Percentiles rank a stretch among this genome's conserved stretches.
Conservation (phyloP, 30 jellyfish, hydroid and myxozoan genomes). For the Chrysaora quinquecirrha region DNA sequence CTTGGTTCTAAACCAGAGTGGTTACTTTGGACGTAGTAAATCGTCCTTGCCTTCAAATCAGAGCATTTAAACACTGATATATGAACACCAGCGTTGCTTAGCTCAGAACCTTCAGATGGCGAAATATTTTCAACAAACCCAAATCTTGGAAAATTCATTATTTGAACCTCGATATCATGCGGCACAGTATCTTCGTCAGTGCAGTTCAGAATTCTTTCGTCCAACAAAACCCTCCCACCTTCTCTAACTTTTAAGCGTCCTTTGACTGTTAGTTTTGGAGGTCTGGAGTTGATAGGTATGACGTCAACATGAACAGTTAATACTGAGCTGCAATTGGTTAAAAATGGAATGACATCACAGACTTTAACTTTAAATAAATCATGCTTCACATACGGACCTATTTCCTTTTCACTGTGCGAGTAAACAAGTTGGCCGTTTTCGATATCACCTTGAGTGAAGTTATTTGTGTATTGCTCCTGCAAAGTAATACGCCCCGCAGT, state of each 20-base stretch:
- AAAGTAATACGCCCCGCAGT: slow-evolving; percentile 6
- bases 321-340: slow-evolving; percentile 22
- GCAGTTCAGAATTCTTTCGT: background rate
- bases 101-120: slow-evolving; percentile 61
- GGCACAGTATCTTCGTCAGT: slow-evolving; percentile 40
- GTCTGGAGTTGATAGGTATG: slow-evolving; percentile 46
- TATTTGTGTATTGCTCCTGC: background rate
- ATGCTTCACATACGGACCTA: slow-evolving; percentile 36
- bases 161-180: slow-evolving; percentile 14
- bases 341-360: slow-evolving; percentile 17
- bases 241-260: slow-evolving; percentile 17
- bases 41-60: slow-evolving; percentile 4
- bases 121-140: slow-evolving; percentile 57
- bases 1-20: slow-evolving; percentile 56
- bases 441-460: slow-evolving; percentile 32
- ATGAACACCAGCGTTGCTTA: slow-evolving; percentile 48
- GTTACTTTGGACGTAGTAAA: slow-evolving; percentile 33
- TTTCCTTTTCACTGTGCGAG: slow-evolving; percentile 7
- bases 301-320: slow-evolving; percentile 22
- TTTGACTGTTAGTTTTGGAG: slow-evolving; percentile 24
- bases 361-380: slow-evolving; percentile 45
- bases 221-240: slow-evolving; percentile 12
- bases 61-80: slow-evolving; percentile 51
- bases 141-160: slow-evolving; percentile 32
- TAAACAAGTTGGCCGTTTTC: slow-evolving; percentile 28